phyloP scores from a whole-genome alignment of 2,888 invertebrate species.

The Holacanthella duospinosa region DNA sequence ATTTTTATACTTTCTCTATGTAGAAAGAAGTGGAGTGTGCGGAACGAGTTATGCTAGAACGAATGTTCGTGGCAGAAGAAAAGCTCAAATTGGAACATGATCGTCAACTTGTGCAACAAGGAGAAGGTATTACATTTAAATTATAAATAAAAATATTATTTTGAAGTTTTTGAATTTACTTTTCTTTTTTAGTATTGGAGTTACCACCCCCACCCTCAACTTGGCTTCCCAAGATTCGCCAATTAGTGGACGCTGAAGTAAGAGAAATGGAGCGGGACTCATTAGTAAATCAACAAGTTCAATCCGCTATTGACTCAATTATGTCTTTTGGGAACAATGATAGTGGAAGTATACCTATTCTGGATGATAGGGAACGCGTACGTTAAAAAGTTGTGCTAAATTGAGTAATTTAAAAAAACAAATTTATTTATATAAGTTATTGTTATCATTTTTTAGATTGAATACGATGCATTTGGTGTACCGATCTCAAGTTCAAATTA shows the following conservation, averaged over 20 bases:
- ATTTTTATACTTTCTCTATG: conserved; percentile 6
- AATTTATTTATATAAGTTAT: not conserved
- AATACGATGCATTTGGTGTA: conserved; percentile 37
- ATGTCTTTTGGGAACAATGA: conserved; percentile 31
- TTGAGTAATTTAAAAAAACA: too few species aligned
- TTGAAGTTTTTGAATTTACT: not conserved
- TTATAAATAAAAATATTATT: not conserved
- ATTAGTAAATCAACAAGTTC: conserved; percentile 36
- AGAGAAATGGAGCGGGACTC: conserved; percentile 36
- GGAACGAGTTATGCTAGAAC: conserved; percentile 36
- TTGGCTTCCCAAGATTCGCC: conserved; percentile 34
- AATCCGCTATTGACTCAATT: conserved; percentile 37
- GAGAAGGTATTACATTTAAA: conserved; percentile 35
- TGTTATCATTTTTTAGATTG: conserved; percentile 25
- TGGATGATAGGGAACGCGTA: conserved; percentile 34
- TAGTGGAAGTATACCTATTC: conserved; percentile 13
- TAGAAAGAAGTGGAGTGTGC: conserved; percentile 36
- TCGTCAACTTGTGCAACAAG: conserved; percentile 26
- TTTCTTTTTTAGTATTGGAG: conserved; percentile 24
- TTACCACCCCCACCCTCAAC: conserved; percentile 32
- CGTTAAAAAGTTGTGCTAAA: not conserved
- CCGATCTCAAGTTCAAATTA: conserved; percentile 26
- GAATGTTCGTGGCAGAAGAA: conserved; percentile 36
- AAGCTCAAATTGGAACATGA: conserved; percentile 27
- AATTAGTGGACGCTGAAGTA: conserved; percentile 36